Conservation (phyloP, 2,113 vertebrate genomes). For the Pomatostomus ruficeps region DNA sequence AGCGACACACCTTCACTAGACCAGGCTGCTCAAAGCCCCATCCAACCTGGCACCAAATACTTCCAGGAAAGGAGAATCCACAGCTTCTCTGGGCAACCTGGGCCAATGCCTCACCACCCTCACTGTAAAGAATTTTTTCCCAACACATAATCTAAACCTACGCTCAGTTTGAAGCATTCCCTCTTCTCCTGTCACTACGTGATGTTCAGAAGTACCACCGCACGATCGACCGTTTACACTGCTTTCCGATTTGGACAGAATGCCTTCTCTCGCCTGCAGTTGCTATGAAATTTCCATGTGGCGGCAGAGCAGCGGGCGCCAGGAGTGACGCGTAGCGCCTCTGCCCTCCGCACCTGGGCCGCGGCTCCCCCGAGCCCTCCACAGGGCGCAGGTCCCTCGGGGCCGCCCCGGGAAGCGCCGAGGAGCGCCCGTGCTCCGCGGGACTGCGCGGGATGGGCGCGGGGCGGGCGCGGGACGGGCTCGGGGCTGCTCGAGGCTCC, state of each 20-base stretch:
- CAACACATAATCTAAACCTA: not conserved
- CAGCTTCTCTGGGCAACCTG: not conserved
- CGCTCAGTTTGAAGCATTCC: not conserved
- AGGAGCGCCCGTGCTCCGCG: not conserved
- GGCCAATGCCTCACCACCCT: not conserved
- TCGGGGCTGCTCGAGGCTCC: too few relatives aligned
- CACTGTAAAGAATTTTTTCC: not conserved
- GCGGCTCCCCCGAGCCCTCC: not conserved
- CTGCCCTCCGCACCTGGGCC: not conserved
- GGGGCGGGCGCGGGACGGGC: not conserved
- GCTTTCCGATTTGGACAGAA: accelerated
- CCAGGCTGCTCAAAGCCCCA: not conserved
- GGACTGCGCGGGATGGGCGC: too few relatives aligned
- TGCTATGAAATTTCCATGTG: accelerated
- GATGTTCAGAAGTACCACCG: not conserved
- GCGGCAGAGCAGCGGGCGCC: accelerated
- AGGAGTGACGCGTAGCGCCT: accelerated
- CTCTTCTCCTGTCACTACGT: not conserved
- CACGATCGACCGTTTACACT: accelerated
- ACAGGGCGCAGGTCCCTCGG: not conserved
- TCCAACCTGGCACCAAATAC: not conserved
- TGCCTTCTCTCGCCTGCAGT: accelerated
- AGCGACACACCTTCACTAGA: not conserved
- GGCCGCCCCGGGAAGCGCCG: not conserved
- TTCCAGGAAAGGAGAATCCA: not conserved